Conservation (phyloP, 1,140 invertebrate species). For the Cepaea nemoralis region DNA sequence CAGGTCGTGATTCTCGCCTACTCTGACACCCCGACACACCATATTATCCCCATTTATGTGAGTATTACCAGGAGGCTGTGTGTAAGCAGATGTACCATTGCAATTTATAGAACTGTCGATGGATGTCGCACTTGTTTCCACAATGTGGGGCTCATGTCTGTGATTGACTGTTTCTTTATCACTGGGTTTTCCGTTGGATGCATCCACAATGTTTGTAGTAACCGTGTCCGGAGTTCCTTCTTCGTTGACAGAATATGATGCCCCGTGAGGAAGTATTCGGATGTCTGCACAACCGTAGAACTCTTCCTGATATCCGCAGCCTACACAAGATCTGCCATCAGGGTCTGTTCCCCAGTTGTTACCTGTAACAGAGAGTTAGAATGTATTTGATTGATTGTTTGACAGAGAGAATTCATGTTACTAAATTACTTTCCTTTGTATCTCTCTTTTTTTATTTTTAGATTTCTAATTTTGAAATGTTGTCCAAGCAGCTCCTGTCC, state of each 20-base stretch:
- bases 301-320: slow-evolving; percentile 22
- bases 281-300: slow-evolving; percentile 21
- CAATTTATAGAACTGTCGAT: too few species aligned
- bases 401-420: too few species aligned
- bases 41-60: not conserved
- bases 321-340: not conserved
- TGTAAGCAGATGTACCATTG: too few species aligned
- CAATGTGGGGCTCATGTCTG: not conserved
- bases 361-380: too few species aligned
- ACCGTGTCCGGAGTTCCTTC: not conserved
- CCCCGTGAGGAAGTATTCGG: slow-evolving; percentile 10
- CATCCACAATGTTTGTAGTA: not conserved
- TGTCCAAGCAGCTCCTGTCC: not conserved
- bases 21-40: not conserved
- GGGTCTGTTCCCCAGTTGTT: slow-evolving; percentile 14
- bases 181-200: not conserved
- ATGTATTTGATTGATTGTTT: too few species aligned
- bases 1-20: not conserved
- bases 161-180: not conserved
- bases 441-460: too few species aligned
- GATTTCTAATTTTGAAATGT: too few species aligned
- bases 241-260: not conserved
- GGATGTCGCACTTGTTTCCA: too few species aligned
- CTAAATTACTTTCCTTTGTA: too few species aligned
- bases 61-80: too few species aligned